A percentile compares a stretch with the other conserved stretches of the same genome.
Evolutionary conservation across 2,888 invertebrate species (phyloP).

Genomic region (Strigamia transsilvanica): DNA sequence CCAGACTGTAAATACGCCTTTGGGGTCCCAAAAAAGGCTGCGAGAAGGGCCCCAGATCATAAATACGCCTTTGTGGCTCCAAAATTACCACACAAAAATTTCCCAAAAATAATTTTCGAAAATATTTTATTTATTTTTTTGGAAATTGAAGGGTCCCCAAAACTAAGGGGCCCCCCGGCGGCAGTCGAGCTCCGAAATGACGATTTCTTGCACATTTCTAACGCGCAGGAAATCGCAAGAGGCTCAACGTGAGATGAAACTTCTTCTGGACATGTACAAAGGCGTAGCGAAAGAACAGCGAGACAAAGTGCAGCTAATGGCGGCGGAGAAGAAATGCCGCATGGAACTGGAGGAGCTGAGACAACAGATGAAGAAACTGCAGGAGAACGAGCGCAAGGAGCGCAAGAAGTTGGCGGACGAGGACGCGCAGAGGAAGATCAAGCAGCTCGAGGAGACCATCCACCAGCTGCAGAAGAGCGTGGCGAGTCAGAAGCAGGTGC

Average conservation of each 20-base stretch:
- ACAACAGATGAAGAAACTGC: slow-evolving; percentile 64
- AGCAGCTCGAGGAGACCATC: slow-evolving; percentile 91
- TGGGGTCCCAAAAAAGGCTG: too few species aligned
- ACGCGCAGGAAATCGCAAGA: slow-evolving; percentile 79
- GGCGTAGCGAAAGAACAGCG: slow-evolving; percentile 95
- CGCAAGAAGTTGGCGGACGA: slow-evolving; percentile 91
- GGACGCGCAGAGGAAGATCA: slow-evolving; percentile 91
- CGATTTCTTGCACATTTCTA: too few species aligned
- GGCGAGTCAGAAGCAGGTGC: slow-evolving; percentile 74
- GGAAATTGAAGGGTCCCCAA: too few species aligned
- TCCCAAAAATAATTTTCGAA: too few species aligned
- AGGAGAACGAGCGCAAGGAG: slow-evolving; percentile 91
- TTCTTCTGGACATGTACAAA: slow-evolving; percentile 95
- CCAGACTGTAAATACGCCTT: too few species aligned
- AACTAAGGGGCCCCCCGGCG: too few species aligned
- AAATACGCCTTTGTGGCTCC: too few species aligned
- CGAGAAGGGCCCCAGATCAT: too few species aligned
- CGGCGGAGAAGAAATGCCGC: slow-evolving; percentile 88
- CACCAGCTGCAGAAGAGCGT: slow-evolving; percentile 87
- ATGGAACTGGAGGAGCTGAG: slow-evolving; percentile 88
- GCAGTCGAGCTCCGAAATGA: too few species aligned
- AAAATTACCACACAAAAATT: too few species aligned
- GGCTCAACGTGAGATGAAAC: slow-evolving; percentile 93
- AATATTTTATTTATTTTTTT: too few species aligned
- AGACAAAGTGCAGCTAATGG: slow-evolving; percentile 90